Evolutionary conservation across 2,888 invertebrate genomes (phyloP), one percentile per base, ranked within the genome.

Genomic region (Ectobius pallidus): DNA sequence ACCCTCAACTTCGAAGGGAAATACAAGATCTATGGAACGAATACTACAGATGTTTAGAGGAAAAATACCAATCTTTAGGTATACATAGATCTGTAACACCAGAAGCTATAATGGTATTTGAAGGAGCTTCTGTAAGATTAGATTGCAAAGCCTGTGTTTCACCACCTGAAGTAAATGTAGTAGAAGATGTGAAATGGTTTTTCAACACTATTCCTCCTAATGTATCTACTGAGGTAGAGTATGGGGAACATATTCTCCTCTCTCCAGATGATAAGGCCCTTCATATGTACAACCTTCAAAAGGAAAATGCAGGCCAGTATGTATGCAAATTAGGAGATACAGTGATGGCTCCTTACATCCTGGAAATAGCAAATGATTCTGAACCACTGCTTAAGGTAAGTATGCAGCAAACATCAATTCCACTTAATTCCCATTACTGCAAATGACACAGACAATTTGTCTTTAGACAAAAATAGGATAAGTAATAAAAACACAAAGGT

Each of bases 71-170:
- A 1, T 79, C 77, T 61, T 75, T 85, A 63, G 84, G 83, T 7
- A 39, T 78, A 0, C 80, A 82, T 69, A 81, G 80, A 73, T 81
- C 78, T 52, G 80, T 78, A 25, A 82, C 77, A 77, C 86, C 83
- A 70, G 78, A 81, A n/a, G 79, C 82, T 0, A 52, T 83, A 2
- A 78, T 80, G 76, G 82, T 79, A 6, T 84, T 87, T 74, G 84
- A 84, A 77, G 87, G 87, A 1, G 82, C 84, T 7, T 83, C 82
- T 25, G 81, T 85, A 25, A 83, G 80, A 82, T 80, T 87, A 49
- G 81, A 84, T 68, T 87, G 87, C 77, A 83, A 84, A 77, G 79
- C 87, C 49, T 90, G 89, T 76, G 76, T 85, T 9, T 86, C 86
- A 61, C 89, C 90, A 0, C 79, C 79, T 25, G 85, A 86, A 77